Base-by-base conservation (phyloP, 2,113 vertebrate species). In the Grammomys dolichurus region DNA sequence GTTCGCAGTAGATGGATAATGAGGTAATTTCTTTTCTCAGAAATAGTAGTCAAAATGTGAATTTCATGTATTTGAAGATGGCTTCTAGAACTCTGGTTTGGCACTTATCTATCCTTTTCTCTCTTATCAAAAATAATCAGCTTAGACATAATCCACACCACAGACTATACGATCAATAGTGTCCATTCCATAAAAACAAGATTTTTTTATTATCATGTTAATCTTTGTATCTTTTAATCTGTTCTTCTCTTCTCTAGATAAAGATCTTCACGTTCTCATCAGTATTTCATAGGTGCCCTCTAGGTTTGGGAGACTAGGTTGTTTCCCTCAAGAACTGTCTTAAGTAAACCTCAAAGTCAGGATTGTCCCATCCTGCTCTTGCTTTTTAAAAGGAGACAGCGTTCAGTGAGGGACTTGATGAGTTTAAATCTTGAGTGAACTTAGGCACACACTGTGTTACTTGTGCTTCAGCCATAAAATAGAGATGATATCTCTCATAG, bases 1-100 rank as follows among this genome's bases (percentile, higher is more conserved):
- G 28, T 77, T 26, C 26, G 11, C 13, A 20, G 63, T 19, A 80
- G 60, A 73, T 82, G 22, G 85, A 40, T 14, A 87, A 63, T 87
- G 86, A 97, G 48, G 58, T 88, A 82, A 26, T 92, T 31, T 43
- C 78, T 96, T 95, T 89, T 92, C n/a, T 87, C 58, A 87, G 40
- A 40, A 33, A 19, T 75, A 67, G 31, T 31, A 56, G n/a, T 86
- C 86, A 86, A 94, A 93, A 82, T 87, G 82, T 87, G 56, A 90
- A 95, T 81, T 51, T 91, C 20, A n/a, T 88, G 7, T 80, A 63
- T 92, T 90, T 75, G 31, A 63, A 92, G 90, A 67, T 94, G 13
- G 33, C 90, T 95, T 28, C 77, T 82, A 51, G 91, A 89, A 93
- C 94, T 31, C 20, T 88, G 5, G 48, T 91, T 96, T 16, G 0